Percentiles rank a stretch among this genome's conserved stretches.
phyloP scores from a whole-genome alignment of 2,113 vertebrate genomes.

The Pachycephala philippinensis region DNA sequence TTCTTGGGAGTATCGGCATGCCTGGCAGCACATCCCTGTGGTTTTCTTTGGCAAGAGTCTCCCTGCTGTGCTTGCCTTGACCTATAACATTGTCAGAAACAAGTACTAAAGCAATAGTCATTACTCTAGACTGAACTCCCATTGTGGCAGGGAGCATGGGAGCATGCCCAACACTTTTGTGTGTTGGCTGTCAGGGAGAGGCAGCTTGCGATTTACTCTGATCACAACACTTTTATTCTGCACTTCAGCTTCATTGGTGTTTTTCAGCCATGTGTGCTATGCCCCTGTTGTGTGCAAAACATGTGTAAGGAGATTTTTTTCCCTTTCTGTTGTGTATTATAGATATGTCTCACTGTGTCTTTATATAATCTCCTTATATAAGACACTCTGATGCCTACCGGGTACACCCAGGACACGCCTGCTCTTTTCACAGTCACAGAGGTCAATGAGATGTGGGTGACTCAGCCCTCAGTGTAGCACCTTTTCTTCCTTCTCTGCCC shows the following conservation, averaged over 20 bases:
- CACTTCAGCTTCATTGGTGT: neutral
- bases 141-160: neutral
- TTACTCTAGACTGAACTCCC: neutral
- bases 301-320: neutral
- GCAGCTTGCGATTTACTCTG: neutral
- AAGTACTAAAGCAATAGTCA: neutral
- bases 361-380: neutral
- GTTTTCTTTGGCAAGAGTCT: conserved; percentile 32
- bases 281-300: neutral
- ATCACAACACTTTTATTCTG: neutral
- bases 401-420: conserved; percentile 41
- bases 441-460: conserved; percentile 20
- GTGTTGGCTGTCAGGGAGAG: neutral
- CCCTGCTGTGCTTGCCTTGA: neutral
- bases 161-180: neutral
- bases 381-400: neutral
- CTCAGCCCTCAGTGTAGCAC: neutral
- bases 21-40: conserved; percentile 9
- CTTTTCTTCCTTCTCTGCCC: neutral
- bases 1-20: neutral
- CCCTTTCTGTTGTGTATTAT: neutral
- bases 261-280: neutral
- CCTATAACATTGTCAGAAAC: neutral
- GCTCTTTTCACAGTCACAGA: neutral
- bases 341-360: neutral